Evolutionary conservation across 2,113 vertebrate species (phyloP).

Genomic region (Anolis sagrei): DNA sequence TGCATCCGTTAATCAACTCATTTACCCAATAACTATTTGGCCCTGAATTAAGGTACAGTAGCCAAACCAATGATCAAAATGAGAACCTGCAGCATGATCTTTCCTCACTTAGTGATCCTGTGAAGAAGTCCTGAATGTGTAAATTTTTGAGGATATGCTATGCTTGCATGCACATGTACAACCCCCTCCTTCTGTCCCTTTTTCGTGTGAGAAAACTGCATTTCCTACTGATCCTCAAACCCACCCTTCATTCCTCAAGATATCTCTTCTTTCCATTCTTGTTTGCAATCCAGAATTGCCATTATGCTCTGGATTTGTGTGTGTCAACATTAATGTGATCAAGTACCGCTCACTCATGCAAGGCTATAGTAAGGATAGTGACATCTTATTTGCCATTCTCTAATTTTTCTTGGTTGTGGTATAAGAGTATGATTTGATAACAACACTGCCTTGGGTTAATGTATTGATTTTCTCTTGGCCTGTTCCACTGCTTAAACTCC

Average conservation of each 20-base stretch:
- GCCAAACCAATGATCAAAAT: too few species aligned
- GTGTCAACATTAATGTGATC: too few species aligned
- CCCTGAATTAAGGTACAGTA: too few species aligned
- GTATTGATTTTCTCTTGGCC: neutral
- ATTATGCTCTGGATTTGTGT: neutral
- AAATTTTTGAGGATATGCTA: too few species aligned
- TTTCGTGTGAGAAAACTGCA: neutral
- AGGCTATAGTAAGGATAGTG: neutral
- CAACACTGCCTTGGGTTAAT: neutral
- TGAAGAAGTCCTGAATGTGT: neutral
- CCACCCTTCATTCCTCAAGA: neutral
- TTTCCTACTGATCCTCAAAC: neutral
- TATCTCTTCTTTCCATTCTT: neutral
- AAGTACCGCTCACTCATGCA: neutral
- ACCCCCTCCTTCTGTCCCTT: neutral
- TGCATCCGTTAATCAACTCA: too few species aligned
- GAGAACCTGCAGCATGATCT: neutral
- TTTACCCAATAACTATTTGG: too few species aligned
- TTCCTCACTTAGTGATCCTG: neutral
- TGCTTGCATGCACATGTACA: neutral
- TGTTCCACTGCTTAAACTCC: neutral
- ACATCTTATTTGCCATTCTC: neutral
- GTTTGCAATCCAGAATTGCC: neutral
- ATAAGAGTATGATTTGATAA: neutral
- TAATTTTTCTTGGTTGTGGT: neutral